A percentile compares a stretch with the other conserved stretches of the same genome.
phyloP scores from a whole-genome alignment of 1,140 invertebrate genomes.

The Drosophila pseudoananassae region DNA sequence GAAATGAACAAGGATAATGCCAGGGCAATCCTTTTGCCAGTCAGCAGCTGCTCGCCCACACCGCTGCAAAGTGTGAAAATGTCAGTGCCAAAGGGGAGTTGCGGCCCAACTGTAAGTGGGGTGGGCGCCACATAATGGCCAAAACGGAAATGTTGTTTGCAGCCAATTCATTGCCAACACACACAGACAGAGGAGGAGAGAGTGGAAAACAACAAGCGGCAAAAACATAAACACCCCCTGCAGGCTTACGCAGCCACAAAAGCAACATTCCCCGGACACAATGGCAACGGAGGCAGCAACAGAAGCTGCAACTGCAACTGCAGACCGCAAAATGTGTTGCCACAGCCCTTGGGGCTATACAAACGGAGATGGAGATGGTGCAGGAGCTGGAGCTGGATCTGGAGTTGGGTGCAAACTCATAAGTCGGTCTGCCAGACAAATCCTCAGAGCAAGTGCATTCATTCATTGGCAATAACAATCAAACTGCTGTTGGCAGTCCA shows the following conservation, averaged over 20 bases:
- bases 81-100: constrained; percentile 45
- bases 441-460: constrained; percentile 73
- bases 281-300: constrained; percentile 58
- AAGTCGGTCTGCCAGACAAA: constrained; percentile 64
- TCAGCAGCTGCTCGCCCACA: constrained; percentile 59
- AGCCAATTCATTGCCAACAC: constrained; percentile 74
- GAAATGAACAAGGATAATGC: constrained; percentile 56
- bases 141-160: constrained; percentile 68
- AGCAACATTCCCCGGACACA: constrained; percentile 16
- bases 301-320: constrained; percentile 57
- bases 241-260: constrained; percentile 54
- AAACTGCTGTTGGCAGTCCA: constrained; percentile 71
- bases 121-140: constrained; percentile 53
- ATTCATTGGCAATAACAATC: constrained; percentile 82
- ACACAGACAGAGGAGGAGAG: constrained; percentile 5
- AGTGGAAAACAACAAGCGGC: constrained; percentile 41
- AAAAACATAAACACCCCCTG: constrained; percentile 64
- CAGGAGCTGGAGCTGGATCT: constrained; percentile 4
- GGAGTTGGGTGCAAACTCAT: constrained; percentile 36
- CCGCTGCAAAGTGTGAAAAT: constrained; percentile 61
- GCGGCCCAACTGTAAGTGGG: neutral
- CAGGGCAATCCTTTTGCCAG: constrained; percentile 43
- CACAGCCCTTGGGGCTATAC: constrained; percentile 65
- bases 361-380: constrained; percentile 26
- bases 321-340: constrained; percentile 78